A percentile compares a stretch with the other conserved stretches of the same genome.
Evolutionary conservation across 92 coral and sea anemone species (phyloP).

Genomic region (Anthopleura xanthogrammica): DNA sequence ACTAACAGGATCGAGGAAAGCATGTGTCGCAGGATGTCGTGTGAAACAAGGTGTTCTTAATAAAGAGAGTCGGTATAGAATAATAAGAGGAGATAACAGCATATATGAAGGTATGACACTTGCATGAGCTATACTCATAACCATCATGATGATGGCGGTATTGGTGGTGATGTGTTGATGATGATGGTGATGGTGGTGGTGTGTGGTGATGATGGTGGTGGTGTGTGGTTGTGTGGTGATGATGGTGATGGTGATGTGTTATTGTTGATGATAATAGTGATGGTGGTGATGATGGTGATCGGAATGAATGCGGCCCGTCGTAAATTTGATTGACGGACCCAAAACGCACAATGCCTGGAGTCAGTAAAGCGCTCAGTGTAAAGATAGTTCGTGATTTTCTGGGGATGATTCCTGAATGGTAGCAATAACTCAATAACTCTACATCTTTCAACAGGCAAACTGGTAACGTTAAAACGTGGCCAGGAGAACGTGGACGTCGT

Average conservation of each 20-base stretch:
- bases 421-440: background rate
- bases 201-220: too few relatives aligned
- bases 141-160: background rate
- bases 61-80: conserved; percentile 59
- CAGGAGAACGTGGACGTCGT: conserved; percentile 70
- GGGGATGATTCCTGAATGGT: too few relatives aligned
- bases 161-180: background rate
- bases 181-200: background rate
- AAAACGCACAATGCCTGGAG: too few relatives aligned
- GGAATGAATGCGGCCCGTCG: too few relatives aligned
- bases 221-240: too few relatives aligned
- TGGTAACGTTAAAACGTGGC: conserved; percentile 78
- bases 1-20: conserved; percentile 77
- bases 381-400: too few relatives aligned
- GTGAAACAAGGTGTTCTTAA: conserved; percentile 77
- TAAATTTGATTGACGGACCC: too few relatives aligned
- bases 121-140: background rate
- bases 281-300: too few relatives aligned
- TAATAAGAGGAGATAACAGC: conserved; percentile 55
- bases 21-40: conserved; percentile 93
- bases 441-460: conserved; percentile 52
- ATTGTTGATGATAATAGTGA: too few relatives aligned
- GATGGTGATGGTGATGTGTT: too few relatives aligned
- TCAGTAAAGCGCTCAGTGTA: too few relatives aligned
- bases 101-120: conserved; percentile 77